phyloP scores from a whole-genome alignment of 2,113 vertebrate genomes.

The Onychostoma macrolepis region DNA sequence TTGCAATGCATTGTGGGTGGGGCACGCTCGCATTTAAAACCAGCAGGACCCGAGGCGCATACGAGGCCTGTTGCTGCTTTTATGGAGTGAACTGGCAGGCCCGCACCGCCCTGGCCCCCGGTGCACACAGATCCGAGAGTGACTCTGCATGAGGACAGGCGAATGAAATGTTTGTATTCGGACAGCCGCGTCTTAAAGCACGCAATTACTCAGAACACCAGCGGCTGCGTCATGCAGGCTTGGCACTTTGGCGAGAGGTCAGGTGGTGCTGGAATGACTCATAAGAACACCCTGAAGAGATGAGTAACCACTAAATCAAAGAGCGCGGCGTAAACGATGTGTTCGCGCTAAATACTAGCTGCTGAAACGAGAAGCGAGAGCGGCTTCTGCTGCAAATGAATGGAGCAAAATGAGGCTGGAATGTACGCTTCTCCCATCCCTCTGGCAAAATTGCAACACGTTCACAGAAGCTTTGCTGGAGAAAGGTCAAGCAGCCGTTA shows the following conservation, averaged over 20 bases:
- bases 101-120: slow-evolving; percentile 39
- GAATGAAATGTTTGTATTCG: slow-evolving; percentile 49
- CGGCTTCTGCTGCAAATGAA: slow-evolving; percentile 1
- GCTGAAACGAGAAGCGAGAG: not conserved
- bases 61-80: slow-evolving; percentile 39
- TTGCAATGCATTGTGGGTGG: slow-evolving; percentile 17
- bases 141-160: slow-evolving; percentile 35
- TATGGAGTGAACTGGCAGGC: slow-evolving; percentile 35
- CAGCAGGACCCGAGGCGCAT: slow-evolving; percentile 22
- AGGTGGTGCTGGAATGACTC: slow-evolving; percentile 43
- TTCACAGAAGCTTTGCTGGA: not conserved
- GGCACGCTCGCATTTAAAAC: slow-evolving; percentile 41
- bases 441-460: slow-evolving; percentile 27
- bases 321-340: not conserved
- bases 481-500: slow-evolving; percentile 39
- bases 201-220: slow-evolving; percentile 43
- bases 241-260: slow-evolving; percentile 35
- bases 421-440: slow-evolving; percentile 16
- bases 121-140: slow-evolving; percentile 32
- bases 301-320: slow-evolving; percentile 28
- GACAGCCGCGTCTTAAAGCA: slow-evolving; percentile 29
- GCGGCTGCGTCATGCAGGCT: not conserved
- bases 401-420: not conserved
- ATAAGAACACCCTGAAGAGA: slow-evolving; percentile 40
- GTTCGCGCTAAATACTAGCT: not conserved